Percentiles rank a stretch among this genome's conserved stretches.
Evolutionary conservation across 2,113 vertebrate species (phyloP).

Genomic region (Alethe diademata): DNA sequence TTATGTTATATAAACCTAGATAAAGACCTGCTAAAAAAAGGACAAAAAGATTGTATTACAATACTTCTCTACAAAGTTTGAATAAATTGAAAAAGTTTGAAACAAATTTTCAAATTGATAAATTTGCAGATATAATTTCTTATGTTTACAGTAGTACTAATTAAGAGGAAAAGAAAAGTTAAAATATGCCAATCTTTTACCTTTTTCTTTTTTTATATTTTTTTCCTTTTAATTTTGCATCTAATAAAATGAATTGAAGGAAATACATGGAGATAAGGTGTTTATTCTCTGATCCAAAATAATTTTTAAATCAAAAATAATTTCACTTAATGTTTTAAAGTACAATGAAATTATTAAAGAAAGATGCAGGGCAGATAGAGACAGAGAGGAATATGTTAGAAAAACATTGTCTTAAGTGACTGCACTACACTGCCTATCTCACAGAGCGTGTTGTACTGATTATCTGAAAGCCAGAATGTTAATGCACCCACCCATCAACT

Average conservation of each 20-base stretch:
- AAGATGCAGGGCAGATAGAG: neutral
- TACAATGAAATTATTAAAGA: neutral
- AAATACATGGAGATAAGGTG: neutral
- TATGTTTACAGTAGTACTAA: neutral
- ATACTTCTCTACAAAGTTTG: neutral
- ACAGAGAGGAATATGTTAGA: neutral
- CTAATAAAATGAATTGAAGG: neutral
- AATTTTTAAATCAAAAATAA: neutral
- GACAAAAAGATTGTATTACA: neutral
- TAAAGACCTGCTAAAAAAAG: neutral
- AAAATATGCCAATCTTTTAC: rapidly evolving
- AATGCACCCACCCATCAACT: neutral
- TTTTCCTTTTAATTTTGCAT: neutral
- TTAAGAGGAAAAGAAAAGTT: neutral
- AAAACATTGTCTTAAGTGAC: neutral
- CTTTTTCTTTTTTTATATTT: neutral
- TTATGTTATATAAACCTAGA: neutral
- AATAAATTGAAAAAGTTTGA: neutral
- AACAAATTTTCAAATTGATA: neutral
- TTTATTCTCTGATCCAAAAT: neutral
- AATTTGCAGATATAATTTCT: neutral
- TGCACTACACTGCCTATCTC: neutral
- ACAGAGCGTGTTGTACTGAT: neutral
- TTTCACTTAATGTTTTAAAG: neutral
- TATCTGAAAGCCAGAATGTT: neutral